These are phyloP conservation scores for Erythrolamprus reginae DNA, from an alignment of 2,113 vertebrate species.

Conservation along the genomic window DNA sequence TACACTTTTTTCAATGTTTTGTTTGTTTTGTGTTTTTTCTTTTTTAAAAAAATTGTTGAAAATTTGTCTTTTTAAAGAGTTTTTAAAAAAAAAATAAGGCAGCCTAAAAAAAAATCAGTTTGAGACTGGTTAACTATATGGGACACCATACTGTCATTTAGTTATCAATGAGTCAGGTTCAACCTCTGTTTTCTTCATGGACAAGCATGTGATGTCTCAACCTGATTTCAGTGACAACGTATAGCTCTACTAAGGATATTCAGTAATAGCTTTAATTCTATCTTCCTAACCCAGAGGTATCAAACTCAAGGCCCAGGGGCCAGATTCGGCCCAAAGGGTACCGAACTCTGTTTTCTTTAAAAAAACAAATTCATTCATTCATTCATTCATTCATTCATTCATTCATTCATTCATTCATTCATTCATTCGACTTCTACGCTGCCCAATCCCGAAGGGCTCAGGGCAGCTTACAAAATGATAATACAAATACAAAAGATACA, in stretches of 20 bases:
- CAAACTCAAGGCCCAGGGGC: no score
- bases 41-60: neutral
- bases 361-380: no score
- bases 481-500: no score
- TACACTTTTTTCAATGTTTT: neutral
- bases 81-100: no score
- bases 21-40: neutral
- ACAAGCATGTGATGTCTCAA: neutral
- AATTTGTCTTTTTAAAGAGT: neutral
- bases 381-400: no score
- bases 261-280: neutral
- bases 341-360: no score
- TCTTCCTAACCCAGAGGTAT: neutral
- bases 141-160: neutral
- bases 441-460: no score
- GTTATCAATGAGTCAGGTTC: neutral
- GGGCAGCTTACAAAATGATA: no score
- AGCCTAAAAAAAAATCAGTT: neutral
- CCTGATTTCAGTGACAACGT: neutral
- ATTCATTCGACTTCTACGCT: no score
- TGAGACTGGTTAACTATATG: neutral
- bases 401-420: no score
- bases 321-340: no score
- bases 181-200: neutral
- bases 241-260: neutral